Evolutionary conservation across 1,140 invertebrate genomes (phyloP).

Genomic region (Neuroterus valhalla): DNA sequence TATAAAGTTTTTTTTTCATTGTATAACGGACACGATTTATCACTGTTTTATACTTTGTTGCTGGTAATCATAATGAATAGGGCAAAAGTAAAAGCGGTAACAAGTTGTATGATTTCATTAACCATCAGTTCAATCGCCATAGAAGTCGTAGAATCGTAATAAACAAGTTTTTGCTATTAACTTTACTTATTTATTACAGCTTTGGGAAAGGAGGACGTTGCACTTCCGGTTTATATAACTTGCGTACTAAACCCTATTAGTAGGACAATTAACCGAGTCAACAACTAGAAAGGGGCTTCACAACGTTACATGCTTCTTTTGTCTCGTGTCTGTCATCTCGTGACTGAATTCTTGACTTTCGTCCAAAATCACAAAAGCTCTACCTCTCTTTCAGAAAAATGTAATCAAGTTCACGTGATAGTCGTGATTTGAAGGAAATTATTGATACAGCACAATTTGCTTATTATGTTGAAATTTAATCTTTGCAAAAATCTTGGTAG

Average conservation of each 20-base stretch:
- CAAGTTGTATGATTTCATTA: slow-evolving; percentile 18
- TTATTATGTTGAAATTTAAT: no score
- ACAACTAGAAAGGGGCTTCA: slow-evolving; percentile 40
- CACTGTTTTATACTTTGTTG: not conserved
- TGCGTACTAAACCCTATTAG: slow-evolving; percentile 62
- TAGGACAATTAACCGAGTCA: slow-evolving; percentile 59
- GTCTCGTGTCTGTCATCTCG: slow-evolving; percentile 15
- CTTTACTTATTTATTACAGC: slow-evolving; percentile 19
- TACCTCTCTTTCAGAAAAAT: not conserved
- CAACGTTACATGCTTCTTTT: slow-evolving; percentile 28
- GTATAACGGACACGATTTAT: not conserved
- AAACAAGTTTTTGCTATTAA: slow-evolving; percentile 8
- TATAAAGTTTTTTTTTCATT: slow-evolving; percentile 5
- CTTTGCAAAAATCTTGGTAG: no score
- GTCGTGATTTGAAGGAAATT: no score
- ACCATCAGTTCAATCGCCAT: not conserved
- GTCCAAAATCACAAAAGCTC: not conserved
- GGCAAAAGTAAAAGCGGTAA: slow-evolving; percentile 15
- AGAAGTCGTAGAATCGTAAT: slow-evolving; percentile 8
- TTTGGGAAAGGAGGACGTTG: slow-evolving; percentile 42
- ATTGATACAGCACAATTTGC: no score
- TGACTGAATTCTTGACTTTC: not conserved
- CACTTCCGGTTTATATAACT: slow-evolving; percentile 60
- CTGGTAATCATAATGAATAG: not conserved
- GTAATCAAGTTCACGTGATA: not conserved